Percentiles rank a stretch among this genome's conserved stretches.
Evolutionary conservation across 2,888 invertebrate genomes (phyloP).

Genomic region (Ophion ellenae): DNA sequence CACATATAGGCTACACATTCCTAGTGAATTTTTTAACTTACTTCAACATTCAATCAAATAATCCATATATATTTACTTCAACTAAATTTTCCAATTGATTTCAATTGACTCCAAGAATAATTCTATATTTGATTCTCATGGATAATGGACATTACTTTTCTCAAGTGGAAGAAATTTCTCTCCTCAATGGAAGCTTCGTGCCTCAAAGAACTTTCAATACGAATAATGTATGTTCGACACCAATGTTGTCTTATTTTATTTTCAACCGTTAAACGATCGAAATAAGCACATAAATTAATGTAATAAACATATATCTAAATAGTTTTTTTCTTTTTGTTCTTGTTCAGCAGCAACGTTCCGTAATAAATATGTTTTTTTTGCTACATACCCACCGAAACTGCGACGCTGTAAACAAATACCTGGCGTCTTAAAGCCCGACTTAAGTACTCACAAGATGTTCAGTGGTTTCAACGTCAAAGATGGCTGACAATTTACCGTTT

Average conservation of each 20-base stretch:
- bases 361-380: no score
- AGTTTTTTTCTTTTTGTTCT: no score
- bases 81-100: neutral
- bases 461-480: neutral
- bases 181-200: neutral
- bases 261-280: no score
- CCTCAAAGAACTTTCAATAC: no score
- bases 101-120: neutral
- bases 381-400: no score
- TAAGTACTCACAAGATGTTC: neutral
- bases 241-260: no score
- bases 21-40: conserved; percentile 4
- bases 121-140: neutral
- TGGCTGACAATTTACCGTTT: conserved; percentile 6
- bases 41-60: neutral
- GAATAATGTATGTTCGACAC: no score
- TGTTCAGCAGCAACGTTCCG: no score
- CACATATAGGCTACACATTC: neutral
- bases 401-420: no score
- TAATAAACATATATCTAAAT: no score
- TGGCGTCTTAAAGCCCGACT: neutral
- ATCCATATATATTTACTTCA: neutral
- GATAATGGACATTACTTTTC: neutral
- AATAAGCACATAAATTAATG: no score
- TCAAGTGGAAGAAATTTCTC: neutral